Evolutionary conservation across 1,140 invertebrate species (phyloP), one percentile per base, ranked within the genome.

Genomic region (Drosophila tani): DNA sequence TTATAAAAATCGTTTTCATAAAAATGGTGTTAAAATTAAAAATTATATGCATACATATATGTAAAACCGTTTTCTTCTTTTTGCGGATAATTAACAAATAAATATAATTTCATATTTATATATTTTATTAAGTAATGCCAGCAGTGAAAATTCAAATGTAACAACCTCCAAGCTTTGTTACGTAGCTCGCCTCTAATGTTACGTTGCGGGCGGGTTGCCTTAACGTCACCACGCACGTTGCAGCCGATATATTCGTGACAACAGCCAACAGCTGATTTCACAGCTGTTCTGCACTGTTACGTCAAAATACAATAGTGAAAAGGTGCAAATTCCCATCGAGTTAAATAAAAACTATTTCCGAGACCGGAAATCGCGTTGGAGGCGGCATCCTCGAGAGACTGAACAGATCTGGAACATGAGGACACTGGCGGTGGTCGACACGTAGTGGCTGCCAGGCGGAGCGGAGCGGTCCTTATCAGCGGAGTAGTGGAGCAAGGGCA

Each of bases 221-320:
- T 68, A 21, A 21, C 67, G 64, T 19, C 27, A 55, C n/a, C 47
- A 7, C 6, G 67, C 66, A 73, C 67, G 66, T 75, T 41, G 46
- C 74, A 58, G 32, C 53, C 53, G 53, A 56, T 56, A 56, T 38
- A 40, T 40, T 56, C 53, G 53, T 40, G 53, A 56, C 19, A 56
- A 35, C 19, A 14, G 62, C 55, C 41, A 57, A 45, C 75, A 77
- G 75, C 75, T 77, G 75, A 24, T 24, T n/a, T 38, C 41, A 55
- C 84, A 88, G 84, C 85, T 88, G 78, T 64, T 81, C 56, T 56
- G 56, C 78, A 67, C 50, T 81, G 80, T 88, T 88, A 88, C 84
- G 84, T 88, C 77, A 88, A 88, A 87, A 88, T 67, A 88, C 79
- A 75, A 47, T 71, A 55, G 58, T 79, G 58, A 58, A 64, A 82